Evolutionary conservation across 2,797 vertebrate species (phyloP), one percentile per base, ranked within the genome.

Genomic region (Helarctos malayanus): DNA sequence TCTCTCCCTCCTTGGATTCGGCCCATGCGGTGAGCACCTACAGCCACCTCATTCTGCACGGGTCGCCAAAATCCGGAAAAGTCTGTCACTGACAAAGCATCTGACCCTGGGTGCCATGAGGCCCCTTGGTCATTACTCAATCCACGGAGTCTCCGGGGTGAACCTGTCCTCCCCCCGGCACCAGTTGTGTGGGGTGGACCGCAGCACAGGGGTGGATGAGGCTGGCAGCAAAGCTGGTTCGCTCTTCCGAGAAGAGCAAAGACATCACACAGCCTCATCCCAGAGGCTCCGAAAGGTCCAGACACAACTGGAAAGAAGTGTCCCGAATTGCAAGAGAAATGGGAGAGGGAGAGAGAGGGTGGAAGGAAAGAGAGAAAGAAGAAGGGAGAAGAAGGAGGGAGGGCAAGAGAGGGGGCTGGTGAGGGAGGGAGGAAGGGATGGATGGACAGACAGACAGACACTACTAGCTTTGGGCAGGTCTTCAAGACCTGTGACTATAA

Each of bases 281-380:
- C 25, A 4, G 41, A 93, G 69, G 38, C 21, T 49, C 71, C 47
- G 54, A n/a, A 15, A 82, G 80, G 68, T 32, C 25, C 15, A 7
- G 52, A 27, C 10, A 38, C 21, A 25, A 2, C 15, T 21, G 56
- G 35, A 52, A 56, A 54, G 86, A 82, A 45, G 32, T 2, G 6
- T 18, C n/a, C 13, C n/a, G 68, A 29, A 38, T 23, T 35, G 63
- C 59, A 73, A 83, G 63, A 47, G 25, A 35, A 80, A 32, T 0
- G 19, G 4, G 14, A 25, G 13, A 0, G 21, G 25, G 2, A 9
- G 56, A 9, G 56, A 15, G 10, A 16, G 5, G 16, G 23, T 2
- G 8, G 68, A 3, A 14, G 10, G 4, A 14, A 7, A 35, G 75
- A 38, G 5, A 25, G 29, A 35, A 32, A 41, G 54, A n/a, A 18